phyloP scores from a whole-genome alignment of 2,888 invertebrate genomes.

The Epinotia bilunana region DNA sequence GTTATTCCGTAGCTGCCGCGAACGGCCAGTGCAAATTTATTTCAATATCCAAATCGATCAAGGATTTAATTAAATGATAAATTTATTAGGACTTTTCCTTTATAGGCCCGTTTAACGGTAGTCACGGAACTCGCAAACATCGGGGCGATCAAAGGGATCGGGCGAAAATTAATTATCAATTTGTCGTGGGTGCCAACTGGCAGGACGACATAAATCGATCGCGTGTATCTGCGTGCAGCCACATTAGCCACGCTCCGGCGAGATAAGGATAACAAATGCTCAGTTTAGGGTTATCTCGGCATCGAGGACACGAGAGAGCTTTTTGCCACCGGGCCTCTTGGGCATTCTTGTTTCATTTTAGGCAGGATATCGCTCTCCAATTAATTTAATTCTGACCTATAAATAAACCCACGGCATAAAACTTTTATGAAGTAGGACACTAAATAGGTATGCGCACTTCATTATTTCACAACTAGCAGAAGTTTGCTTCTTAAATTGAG shows the following conservation, averaged over 20 bases:
- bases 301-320: slow-evolving; percentile 83
- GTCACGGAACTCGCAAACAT: slow-evolving; percentile 73
- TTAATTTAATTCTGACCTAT: slow-evolving; percentile 44
- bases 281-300: slow-evolving; percentile 83
- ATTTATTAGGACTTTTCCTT: slow-evolving; percentile 49
- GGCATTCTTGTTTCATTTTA: slow-evolving; percentile 67
- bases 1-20: slow-evolving; percentile 27
- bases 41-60: slow-evolving; percentile 42
- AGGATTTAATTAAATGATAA: slow-evolving; percentile 42
- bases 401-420: slow-evolving; percentile 30
- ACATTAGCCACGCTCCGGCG: slow-evolving; percentile 81
- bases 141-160: slow-evolving; percentile 79
- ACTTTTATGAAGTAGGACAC: background rate
- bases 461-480: background rate
- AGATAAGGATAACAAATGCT: slow-evolving; percentile 84
- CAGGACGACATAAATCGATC: slow-evolving; percentile 83
- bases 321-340: slow-evolving; percentile 81
- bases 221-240: slow-evolving; percentile 78
- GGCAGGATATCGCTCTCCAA: slow-evolving; percentile 47
- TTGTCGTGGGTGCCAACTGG: slow-evolving; percentile 78
- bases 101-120: slow-evolving; percentile 63
- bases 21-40: slow-evolving; percentile 42
- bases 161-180: slow-evolving; percentile 83
- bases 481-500: background rate
- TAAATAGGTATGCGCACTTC: background rate